Evolutionary conservation across 2,113 vertebrate genomes (phyloP), one percentile per base, ranked within the genome.

Genomic region (Hemicordylus capensis): DNA sequence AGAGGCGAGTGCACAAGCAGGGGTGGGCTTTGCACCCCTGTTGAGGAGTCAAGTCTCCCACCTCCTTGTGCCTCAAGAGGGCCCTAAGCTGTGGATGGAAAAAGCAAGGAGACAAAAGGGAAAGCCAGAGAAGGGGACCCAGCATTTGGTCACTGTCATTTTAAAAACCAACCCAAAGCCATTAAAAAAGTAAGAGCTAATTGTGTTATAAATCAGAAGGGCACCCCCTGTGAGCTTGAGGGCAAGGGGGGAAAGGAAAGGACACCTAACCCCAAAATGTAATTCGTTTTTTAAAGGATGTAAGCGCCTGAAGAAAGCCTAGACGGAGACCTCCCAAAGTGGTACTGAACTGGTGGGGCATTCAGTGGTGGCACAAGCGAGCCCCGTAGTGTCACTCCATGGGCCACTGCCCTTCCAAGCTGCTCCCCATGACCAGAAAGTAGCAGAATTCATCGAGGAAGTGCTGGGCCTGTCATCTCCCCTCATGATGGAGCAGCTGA

Each of bases 171-270:
- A 64, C 74, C 84, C 76, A 85, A 80, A 85, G 66, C 67, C 67
- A 63, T 64, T 85, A 73, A 85, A 80, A 85, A 85, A 85, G 76
- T 79, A 85, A 85, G 84, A 85, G 84, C 84, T 80, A 85, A 79
- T 61, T 39, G 17, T 80, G 76, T 73, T 85, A 85, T 63, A 80
- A 80, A 85, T 80, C 80, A 76, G 31, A 31, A 67, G 72, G 31
- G 56, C 15, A 42, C 58, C 66, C 66, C 56, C 42, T 85, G 56
- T 17, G 37, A 58, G n/a, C 31, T 6, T 44, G 39, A 10, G 3
- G 9, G 39, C 34, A 1, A 10, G 31, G 24, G 17, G 34, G 76
- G 6, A 37, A 19, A 20, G 17, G 44, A 1, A 31, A n/a, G 8
- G 51, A 59, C 58, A 39, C 42, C 31, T 26, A 51, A 42, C 28